Conservation (phyloP, 2,113 vertebrate genomes). For the Donacobius atricapilla region DNA sequence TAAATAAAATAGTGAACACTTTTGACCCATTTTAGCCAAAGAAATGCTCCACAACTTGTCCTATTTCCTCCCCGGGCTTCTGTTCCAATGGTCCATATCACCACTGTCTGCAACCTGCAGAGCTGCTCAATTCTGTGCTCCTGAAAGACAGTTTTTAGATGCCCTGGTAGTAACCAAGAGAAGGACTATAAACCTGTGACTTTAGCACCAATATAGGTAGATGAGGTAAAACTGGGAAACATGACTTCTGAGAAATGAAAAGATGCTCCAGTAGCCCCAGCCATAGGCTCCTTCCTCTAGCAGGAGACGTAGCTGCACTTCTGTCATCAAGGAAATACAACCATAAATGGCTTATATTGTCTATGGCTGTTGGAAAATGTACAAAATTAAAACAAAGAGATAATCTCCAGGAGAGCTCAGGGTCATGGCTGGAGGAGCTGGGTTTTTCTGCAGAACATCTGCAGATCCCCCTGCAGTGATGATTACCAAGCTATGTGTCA, state of each 20-base stretch:
- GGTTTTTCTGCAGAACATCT: slow-evolving; percentile 3
- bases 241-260: neutral
- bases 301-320: neutral
- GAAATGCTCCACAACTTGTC: neutral
- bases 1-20: neutral
- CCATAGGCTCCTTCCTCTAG: neutral
- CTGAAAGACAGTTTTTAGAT: neutral
- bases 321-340: neutral
- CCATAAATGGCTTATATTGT: neutral
- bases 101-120: neutral
- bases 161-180: neutral
- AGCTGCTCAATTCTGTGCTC: neutral
- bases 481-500: neutral
- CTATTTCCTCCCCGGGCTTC: neutral
- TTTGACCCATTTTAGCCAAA: neutral
- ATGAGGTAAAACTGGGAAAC: neutral
- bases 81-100: neutral
- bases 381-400: neutral
- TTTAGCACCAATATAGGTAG: neutral
- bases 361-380: neutral
- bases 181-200: neutral
- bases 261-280: neutral
- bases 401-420: neutral
- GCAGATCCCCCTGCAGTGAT: neutral
- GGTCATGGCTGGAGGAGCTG: neutral